Conservation (phyloP, 2,113 vertebrate genomes). For the Typhlomys cinereus region DNA sequence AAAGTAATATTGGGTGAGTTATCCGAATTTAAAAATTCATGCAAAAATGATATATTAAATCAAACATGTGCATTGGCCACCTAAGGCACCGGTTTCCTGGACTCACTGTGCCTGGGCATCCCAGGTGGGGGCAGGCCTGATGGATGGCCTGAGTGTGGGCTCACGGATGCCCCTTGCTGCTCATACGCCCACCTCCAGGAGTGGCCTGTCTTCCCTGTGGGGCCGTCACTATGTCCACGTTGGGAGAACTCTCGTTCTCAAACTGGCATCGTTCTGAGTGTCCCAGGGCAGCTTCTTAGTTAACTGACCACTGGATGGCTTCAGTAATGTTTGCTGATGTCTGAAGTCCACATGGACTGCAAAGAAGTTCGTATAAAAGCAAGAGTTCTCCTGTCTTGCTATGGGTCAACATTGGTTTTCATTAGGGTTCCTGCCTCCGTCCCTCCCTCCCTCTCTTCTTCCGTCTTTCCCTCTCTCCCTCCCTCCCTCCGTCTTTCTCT, state of each 20-base stretch:
- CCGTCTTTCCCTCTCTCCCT: background rate
- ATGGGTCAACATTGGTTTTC: background rate
- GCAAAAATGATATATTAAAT: background rate
- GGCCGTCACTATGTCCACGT: too few species aligned
- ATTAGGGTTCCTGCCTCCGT: too few species aligned
- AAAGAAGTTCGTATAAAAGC: background rate
- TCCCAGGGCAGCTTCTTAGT: background rate
- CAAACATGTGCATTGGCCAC: background rate
- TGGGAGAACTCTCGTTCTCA: too few species aligned
- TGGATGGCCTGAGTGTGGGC: background rate
- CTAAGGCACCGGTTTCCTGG: background rate
- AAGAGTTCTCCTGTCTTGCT: background rate
- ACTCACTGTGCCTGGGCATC: background rate
- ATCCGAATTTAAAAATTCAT: slow-evolving; percentile 37
- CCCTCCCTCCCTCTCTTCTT: too few species aligned
- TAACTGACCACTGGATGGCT: background rate
- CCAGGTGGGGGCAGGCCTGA: background rate
- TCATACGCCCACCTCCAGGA: background rate
- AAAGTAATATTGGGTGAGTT: background rate
- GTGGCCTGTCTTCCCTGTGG: background rate
- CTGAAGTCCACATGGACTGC: background rate
- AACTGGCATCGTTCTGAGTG: too few species aligned
- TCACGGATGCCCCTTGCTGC: accelerated
- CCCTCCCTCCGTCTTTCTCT: too few species aligned
- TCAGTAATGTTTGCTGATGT: background rate